Evolutionary conservation across 1,140 invertebrate genomes (phyloP), one percentile per base, ranked within the genome.

Genomic region (Bombus waltoni): DNA sequence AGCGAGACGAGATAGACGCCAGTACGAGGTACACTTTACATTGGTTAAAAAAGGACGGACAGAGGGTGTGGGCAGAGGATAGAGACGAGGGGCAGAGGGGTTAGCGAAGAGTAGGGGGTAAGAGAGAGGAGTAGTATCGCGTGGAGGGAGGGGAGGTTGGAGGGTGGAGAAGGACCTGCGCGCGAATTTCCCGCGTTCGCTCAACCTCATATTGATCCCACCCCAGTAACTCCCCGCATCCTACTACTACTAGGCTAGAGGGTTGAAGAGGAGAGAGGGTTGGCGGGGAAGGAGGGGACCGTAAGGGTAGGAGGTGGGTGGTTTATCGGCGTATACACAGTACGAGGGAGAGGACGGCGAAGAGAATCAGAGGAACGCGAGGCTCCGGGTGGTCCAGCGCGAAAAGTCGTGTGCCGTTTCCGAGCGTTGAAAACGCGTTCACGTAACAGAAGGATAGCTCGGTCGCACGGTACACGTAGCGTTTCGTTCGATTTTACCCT

Each of bases 201-300:
- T 93, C 94, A 94, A 95, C 93, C 94, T 95, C 94, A 95, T 95
- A 95, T 95, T 95, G 95, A 95, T 95, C 94, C 93, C 94, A 94
- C 93, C 94, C 94, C 93, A 92, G 91, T 82, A 73, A 85, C 85
- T 86, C 83, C 88, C 86, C 88, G 85, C 86, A 84, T 88, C 70
- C 88, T 86, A 77, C 88, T 44, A 81, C 82, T 65, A 68, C 77
- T 35, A 8, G 62, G 47, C 72, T 74, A 5, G 59, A 83, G 76
- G 75, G 72, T 59, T 47, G n/a, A n/a, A 62, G 86, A 53, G 59
- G 57, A 3, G 65, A 66, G 62, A 32, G 65, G 32, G 35, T 2
- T 47, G 75, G 70, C 10, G 72, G 65, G 42, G 57, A 3, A n/a
- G 42, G 47, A 3, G 25, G 53, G 32, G 53, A 15, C 32, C 10